These are phyloP conservation scores for Uropsilus gracilis DNA, from an alignment of 2,113 vertebrate genomes.

Conservation along the genomic window DNA sequence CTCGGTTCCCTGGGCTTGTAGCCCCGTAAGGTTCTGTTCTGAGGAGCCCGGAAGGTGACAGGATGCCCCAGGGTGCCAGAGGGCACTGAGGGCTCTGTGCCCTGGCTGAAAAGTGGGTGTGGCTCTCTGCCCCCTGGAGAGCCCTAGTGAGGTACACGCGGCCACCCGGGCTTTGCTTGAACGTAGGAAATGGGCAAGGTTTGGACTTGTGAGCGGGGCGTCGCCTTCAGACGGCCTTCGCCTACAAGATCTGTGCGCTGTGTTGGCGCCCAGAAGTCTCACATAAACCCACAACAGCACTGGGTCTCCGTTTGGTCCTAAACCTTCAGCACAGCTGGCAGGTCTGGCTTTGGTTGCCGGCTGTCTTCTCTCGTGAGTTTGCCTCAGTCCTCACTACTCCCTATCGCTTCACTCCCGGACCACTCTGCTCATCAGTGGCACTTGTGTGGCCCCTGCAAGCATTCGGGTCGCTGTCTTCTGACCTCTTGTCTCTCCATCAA, in stretches of 20 bases:
- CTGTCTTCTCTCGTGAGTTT: neutral
- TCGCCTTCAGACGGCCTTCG: fast-evolving
- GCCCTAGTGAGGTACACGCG: neutral
- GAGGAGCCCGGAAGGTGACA: neutral
- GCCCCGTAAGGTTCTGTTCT: neutral
- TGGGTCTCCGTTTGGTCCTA: fast-evolving
- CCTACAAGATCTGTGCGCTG: fast-evolving
- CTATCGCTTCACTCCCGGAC: neutral
- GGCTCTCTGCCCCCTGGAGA: neutral
- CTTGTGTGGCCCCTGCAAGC: neutral
- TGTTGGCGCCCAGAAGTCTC: neutral
- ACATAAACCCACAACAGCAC: neutral
- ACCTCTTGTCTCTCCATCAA: neutral
- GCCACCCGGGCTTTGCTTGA: neutral
- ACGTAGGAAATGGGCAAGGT: neutral
- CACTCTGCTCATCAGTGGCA: too few species aligned
- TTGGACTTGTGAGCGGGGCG: neutral
- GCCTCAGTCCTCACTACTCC: neutral
- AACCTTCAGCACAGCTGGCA: fast-evolving
- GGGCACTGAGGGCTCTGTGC: neutral
- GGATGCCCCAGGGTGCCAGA: neutral
- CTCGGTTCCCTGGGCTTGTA: too few species aligned
- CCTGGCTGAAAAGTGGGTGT: neutral
- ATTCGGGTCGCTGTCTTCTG: neutral
- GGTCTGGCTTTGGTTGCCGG: fast-evolving